A percentile compares a stretch with the other conserved stretches of the same genome.
These are phyloP conservation scores for Beroe ovata DNA, from an alignment of 37 sponge, comb jelly and placozoan genomes.

Conservation along the genomic window DNA sequence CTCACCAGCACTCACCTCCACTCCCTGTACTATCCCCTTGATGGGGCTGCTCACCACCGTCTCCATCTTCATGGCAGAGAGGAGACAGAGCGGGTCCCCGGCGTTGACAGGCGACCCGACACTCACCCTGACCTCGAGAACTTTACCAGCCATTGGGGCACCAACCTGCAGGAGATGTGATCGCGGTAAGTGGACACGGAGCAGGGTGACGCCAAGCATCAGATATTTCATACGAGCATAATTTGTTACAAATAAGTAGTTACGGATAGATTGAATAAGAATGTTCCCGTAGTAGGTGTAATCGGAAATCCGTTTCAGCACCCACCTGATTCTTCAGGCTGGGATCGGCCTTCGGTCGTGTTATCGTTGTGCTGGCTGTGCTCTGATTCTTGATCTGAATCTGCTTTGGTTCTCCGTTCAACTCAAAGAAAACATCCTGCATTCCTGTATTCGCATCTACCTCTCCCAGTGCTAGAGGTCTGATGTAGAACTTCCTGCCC, in stretches of 20 bases:
- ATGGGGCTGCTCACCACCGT: slow-evolving; percentile 28
- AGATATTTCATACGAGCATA: too few species aligned
- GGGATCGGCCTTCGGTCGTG: slow-evolving; percentile 40
- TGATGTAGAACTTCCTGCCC: slow-evolving; percentile 37
- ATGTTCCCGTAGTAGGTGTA: too few species aligned
- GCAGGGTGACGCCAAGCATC: too few species aligned
- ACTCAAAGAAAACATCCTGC: slow-evolving; percentile 55
- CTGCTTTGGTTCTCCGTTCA: slow-evolving; percentile 57
- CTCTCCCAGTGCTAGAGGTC: slow-evolving; percentile 12
- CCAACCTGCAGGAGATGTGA: slow-evolving; percentile 46
- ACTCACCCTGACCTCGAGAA: slow-evolving; percentile 23
- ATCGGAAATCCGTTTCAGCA: too few species aligned
- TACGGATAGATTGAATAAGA: too few species aligned
- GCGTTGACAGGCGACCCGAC: not conserved
- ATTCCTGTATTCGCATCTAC: slow-evolving; percentile 3
- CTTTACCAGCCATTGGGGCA: slow-evolving; percentile 32
- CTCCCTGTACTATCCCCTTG: not conserved
- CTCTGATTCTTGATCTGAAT: not conserved
- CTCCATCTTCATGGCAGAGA: slow-evolving; percentile 64
- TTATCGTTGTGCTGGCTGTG: not conserved
- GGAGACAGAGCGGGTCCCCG: slow-evolving; percentile 56
- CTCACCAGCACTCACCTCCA: slow-evolving; percentile 41
- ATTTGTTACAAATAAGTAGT: too few species aligned
- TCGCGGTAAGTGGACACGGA: too few species aligned
- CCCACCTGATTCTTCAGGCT: slow-evolving; percentile 39